Conservation (phyloP, 2,113 vertebrate genomes). For the Scatophagus argus region DNA sequence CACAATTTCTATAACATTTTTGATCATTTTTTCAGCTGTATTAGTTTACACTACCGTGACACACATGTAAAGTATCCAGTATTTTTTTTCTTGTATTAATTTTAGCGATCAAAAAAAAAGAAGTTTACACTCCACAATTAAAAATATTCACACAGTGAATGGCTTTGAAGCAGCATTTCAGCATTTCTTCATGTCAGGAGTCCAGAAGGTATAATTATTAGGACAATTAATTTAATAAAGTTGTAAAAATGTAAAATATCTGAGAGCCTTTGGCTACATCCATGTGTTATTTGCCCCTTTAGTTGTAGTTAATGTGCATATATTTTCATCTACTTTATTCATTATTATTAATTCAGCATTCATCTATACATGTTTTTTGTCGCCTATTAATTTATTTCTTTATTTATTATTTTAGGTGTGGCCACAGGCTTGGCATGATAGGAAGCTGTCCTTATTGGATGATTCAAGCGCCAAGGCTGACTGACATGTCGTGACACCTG, state of each 20-base stretch:
- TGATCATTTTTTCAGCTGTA: background rate
- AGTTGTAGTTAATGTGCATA: background rate
- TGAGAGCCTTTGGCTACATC: background rate
- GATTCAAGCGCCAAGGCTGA: slow-evolving; percentile 71
- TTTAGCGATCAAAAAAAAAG: background rate
- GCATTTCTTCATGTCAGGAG: background rate
- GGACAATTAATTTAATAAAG: background rate
- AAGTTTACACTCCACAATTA: background rate
- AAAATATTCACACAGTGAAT: background rate
- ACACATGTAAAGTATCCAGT: background rate
- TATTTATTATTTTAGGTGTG: slow-evolving; percentile 39
- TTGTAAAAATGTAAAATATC: background rate
- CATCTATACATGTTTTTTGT: background rate
- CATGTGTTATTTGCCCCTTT: background rate
- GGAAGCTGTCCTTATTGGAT: slow-evolving; percentile 27
- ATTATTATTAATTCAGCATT: background rate
- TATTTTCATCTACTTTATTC: background rate
- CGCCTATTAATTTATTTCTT: background rate
- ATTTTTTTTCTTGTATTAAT: too few relatives aligned
- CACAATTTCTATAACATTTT: background rate
- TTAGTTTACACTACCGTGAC: background rate
- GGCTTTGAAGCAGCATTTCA: background rate
- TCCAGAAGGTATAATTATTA: too few relatives aligned
- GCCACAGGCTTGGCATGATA: slow-evolving; percentile 51
- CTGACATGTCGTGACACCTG: slow-evolving; percentile 75